Conservation (phyloP, 2,797 vertebrate genomes). For the Periophthalmus magnuspinnatus region DNA sequence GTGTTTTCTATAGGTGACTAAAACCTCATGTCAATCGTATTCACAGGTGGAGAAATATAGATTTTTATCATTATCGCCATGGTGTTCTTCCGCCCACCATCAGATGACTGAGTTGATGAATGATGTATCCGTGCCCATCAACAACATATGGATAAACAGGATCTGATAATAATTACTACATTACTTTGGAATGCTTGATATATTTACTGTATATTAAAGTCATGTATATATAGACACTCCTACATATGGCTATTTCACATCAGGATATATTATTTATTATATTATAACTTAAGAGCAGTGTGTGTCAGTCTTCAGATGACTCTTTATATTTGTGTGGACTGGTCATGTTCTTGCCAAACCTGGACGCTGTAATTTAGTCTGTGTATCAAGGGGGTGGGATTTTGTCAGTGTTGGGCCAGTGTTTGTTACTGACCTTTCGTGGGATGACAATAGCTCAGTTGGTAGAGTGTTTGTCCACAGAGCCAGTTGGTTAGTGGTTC, state of each 20-base stretch:
- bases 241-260: not conserved
- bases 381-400: not conserved
- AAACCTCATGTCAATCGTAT: slow-evolving; percentile 19
- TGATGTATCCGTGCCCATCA: slow-evolving; percentile 13
- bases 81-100: slow-evolving; percentile 32
- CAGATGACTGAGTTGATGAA: slow-evolving; percentile 25
- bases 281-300: too few species aligned
- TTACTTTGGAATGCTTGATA: not conserved
- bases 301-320: not conserved
- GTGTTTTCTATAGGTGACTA: not conserved
- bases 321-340: not conserved
- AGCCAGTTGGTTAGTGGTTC: too few species aligned
- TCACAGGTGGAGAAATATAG: slow-evolving; percentile 9
- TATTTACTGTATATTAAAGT: not conserved
- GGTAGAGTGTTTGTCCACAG: too few species aligned
- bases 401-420: not conserved
- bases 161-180: slow-evolving; percentile 3
- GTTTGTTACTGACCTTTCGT: too few species aligned
- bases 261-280: too few species aligned
- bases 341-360: not conserved
- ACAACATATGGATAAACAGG: slow-evolving; percentile 16
- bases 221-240: not conserved
- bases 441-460: too few species aligned
- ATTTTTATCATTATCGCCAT: slow-evolving; percentile 12
- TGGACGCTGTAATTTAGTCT: not conserved